phyloP scores from a whole-genome alignment of 2,888 invertebrate species.

The Ypsolopha sequella region DNA sequence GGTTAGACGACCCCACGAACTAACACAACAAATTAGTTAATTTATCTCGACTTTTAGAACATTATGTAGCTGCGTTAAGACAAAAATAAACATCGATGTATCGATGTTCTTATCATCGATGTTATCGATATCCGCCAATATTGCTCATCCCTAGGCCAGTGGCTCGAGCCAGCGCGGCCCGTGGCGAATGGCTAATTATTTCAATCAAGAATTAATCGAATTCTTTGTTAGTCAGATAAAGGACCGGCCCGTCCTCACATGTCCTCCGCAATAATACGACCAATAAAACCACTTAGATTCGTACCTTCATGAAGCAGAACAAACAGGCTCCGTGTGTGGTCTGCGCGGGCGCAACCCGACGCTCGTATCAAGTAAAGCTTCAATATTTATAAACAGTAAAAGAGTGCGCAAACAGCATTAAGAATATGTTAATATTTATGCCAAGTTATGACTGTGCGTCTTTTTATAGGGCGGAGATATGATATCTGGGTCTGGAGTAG shows the following conservation, averaged over 20 bases:
- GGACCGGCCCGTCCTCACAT: slow-evolving; percentile 32
- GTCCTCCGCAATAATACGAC: slow-evolving; percentile 22
- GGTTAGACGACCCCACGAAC: no score
- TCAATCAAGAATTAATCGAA: slow-evolving; percentile 50
- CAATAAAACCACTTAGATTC: slow-evolving; percentile 37
- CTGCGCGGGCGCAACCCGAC: slow-evolving; percentile 13
- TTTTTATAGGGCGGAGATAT: no score
- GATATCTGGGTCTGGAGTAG: no score
- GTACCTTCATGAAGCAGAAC: slow-evolving; percentile 22
- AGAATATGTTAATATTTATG: slow-evolving; percentile 6
- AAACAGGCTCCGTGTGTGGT: slow-evolving; percentile 49
- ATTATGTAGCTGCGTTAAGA: no score
- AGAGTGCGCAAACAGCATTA: slow-evolving; percentile 2
- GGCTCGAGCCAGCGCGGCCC: slow-evolving; percentile 18
- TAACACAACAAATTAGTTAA: no score
- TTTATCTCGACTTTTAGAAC: no score
- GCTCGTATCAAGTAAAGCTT: slow-evolving; percentile 27
- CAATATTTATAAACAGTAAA: slow-evolving; percentile 49
- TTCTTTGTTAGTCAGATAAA: slow-evolving; percentile 30
- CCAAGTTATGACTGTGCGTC: not conserved
- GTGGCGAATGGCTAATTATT: slow-evolving; percentile 46
- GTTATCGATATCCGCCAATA: no score
- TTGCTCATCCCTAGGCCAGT: no score
- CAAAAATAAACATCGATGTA: no score
- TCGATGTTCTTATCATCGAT: no score